These are phyloP conservation scores for Perognathus longimembris DNA, from an alignment of 2,113 vertebrate species.

Conservation along the genomic window DNA sequence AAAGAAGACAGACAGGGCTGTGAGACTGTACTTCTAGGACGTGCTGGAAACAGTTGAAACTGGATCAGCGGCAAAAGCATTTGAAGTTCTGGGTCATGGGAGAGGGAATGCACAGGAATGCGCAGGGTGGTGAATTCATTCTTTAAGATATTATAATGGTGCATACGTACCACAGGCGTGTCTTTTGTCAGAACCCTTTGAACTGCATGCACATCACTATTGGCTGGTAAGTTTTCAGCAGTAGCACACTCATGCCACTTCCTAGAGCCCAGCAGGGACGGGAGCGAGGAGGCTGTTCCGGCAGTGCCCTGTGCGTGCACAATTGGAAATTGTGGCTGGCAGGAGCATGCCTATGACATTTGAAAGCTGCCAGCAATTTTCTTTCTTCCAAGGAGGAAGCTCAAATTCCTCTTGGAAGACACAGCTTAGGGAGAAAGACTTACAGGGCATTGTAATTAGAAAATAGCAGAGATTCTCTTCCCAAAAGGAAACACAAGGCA, in stretches of 20 bases:
- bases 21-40: background rate
- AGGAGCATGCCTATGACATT: background rate
- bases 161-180: background rate
- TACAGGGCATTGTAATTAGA: conserved; percentile 23
- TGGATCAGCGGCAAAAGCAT: background rate
- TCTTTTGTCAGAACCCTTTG: background rate
- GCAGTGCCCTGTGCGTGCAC: rapidly evolving
- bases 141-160: background rate
- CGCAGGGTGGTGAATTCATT: background rate
- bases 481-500: background rate
- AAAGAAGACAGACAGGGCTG: background rate
- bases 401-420: background rate
- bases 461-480: background rate
- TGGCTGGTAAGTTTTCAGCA: background rate
- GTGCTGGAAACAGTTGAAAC: background rate
- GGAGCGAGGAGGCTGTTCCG: background rate
- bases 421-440: background rate
- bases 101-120: background rate
- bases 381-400: background rate
- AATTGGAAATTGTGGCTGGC: conserved; percentile 28
- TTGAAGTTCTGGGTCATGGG: background rate
- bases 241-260: background rate
- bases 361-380: conserved; percentile 27
- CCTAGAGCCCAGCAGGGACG: too few relatives aligned
- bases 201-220: background rate